Percentiles rank a stretch among this genome's conserved stretches.
Conservation (phyloP, 64 coral and sea anemone species). For the Stylophora pistillata region DNA sequence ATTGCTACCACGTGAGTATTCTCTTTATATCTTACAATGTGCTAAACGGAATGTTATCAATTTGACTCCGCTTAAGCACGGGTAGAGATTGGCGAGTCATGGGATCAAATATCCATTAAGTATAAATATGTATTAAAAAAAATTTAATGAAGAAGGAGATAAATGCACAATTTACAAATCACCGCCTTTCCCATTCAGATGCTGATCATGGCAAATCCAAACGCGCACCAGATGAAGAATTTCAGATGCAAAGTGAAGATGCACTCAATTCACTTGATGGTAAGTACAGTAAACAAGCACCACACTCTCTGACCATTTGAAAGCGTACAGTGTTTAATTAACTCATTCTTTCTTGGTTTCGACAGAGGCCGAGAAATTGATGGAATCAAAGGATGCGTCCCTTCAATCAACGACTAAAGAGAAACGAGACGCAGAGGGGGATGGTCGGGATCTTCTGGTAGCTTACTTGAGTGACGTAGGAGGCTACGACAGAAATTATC, state of each 20-base stretch:
- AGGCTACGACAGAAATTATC: conserved; percentile 91
- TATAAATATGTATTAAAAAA: too few relatives aligned
- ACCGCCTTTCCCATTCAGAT: neutral
- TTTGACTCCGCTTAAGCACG: neutral
- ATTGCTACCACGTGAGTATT: conserved; percentile 86
- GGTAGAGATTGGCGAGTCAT: too few relatives aligned
- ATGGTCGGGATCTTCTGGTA: conserved; percentile 81
- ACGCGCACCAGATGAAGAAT: conserved; percentile 30
- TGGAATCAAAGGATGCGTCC: conserved; percentile 60
- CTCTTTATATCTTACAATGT: neutral
- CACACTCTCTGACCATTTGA: neutral
- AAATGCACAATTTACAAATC: neutral
- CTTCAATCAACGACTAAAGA: conserved; percentile 39
- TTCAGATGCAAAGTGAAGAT: conserved; percentile 22
- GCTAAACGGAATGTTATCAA: too few relatives aligned
- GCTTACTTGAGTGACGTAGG: conserved; percentile 94
- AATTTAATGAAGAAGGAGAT: neutral
- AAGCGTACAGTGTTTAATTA: neutral
- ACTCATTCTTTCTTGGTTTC: neutral
- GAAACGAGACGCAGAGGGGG: conserved; percentile 80
- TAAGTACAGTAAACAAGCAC: neutral
- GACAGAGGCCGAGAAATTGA: conserved; percentile 73
- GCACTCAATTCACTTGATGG: conserved; percentile 13
- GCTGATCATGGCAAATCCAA: conserved; percentile 23
- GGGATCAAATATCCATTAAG: too few relatives aligned